phyloP scores from a whole-genome alignment of 1,140 invertebrate species.

The Cydia amplana region DNA sequence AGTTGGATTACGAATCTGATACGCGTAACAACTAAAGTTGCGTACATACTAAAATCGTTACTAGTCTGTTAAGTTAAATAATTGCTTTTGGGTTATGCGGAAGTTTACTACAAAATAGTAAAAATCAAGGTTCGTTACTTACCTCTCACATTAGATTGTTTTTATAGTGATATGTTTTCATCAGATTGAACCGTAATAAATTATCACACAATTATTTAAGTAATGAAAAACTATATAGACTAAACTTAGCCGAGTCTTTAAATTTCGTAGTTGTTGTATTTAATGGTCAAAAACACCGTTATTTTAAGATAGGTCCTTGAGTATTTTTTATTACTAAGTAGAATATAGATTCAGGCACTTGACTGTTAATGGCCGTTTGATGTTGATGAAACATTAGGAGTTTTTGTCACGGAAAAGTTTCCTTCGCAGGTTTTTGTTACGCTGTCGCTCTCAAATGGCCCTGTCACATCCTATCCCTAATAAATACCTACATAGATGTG shows the following conservation, averaged over 20 bases:
- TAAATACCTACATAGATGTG: not conserved
- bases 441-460: not conserved
- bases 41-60: not conserved
- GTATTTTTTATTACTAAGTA: not conserved
- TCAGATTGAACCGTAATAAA: no score
- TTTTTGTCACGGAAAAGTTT: conserved; percentile 4
- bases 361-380: not conserved
- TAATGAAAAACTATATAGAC: no score
- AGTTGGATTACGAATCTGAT: conserved; percentile 8
- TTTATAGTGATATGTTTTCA: no score
- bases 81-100: not conserved
- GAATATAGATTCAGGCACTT: not conserved
- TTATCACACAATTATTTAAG: no score
- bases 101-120: not conserved
- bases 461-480: not conserved
- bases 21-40: conserved; percentile 5
- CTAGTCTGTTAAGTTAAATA: not conserved
- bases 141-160: no score
- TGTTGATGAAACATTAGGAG: conserved; percentile 6
- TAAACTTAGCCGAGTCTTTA: no score
- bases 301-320: not conserved
- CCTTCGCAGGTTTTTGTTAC: not conserved
- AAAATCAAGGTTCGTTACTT: no score
- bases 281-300: not conserved
- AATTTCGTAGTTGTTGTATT: no score